Evolutionary conservation across 1,140 invertebrate genomes (phyloP), one percentile per base, ranked within the genome.

Genomic region (Brachionus manjavacas): DNA sequence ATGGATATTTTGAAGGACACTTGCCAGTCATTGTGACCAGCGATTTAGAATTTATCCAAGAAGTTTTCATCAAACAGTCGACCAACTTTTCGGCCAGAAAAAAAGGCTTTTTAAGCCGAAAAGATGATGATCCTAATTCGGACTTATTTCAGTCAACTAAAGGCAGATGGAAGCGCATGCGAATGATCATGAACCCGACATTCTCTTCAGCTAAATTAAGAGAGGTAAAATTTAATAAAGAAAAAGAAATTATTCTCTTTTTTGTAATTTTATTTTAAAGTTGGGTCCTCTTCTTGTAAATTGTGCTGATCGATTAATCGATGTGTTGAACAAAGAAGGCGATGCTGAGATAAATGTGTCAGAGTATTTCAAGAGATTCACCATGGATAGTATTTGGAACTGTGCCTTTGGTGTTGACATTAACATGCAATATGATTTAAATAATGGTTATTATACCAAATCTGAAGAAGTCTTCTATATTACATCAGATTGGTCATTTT

Each of bases 341-440:
- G 12, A 80, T 11, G 31, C 23, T 14, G 76, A 80, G n/a, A n/a
- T 80, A 52, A 55, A 55, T 28, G 31, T 80, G 25, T 28, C 76
- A 0, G 41, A 80, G 39, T 80, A 80, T 12, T 90, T 89, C 68
- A 23, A 49, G 11, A 14, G 39, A n/a, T 79, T 41, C 16, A 60
- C 80, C 9, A 78, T 79, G 74, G 79, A 64, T 3, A 16, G n/a
- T n/a, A 85, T 83, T 49, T 84, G 52, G 49, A 79, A 84, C 20
- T 70, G 64, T 72, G 83, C 64, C 11, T 55, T 74, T 78, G 46
- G 68, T 12, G n/a, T 84, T 39, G 70, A 74, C 43, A 74, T 49
- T n/a, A 66, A 74, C 20, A 60, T 84, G 12, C 68, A 60, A 87
- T 35, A 90, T n/a, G n/a, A n/a, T n/a, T n/a, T n/a, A n/a, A n/a